A percentile compares a stretch with the other conserved stretches of the same genome.
phyloP scores from a whole-genome alignment of 2,797 vertebrate species.

The Monodelphis domestica region DNA sequence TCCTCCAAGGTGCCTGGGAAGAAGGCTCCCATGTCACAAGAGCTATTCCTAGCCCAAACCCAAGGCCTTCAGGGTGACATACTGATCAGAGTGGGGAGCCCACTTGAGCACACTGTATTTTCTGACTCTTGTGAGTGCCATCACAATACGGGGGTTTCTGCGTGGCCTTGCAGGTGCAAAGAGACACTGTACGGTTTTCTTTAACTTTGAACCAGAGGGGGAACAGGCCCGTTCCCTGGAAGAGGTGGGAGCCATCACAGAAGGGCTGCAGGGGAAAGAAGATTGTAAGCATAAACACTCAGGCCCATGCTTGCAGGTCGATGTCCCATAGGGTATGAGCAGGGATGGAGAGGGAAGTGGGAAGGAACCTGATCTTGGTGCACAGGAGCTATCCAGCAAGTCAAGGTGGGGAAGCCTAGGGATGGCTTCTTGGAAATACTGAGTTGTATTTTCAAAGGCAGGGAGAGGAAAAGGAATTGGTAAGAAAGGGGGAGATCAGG shows the following conservation, averaged over 20 bases:
- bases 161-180: slow-evolving; percentile 93
- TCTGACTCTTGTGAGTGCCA: slow-evolving; percentile 87
- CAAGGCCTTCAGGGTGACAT: not conserved
- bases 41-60: not conserved
- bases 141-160: slow-evolving; percentile 89
- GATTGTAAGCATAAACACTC: not conserved
- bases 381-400: not conserved
- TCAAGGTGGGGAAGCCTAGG: not conserved
- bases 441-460: not conserved
- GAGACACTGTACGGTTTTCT: slow-evolving; percentile 78
- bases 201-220: slow-evolving; percentile 87
- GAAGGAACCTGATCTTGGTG: not conserved
- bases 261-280: slow-evolving; percentile 86
- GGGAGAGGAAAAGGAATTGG: not conserved
- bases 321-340: not conserved
- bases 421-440: not conserved
- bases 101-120: slow-evolving; percentile 78
- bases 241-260: slow-evolving; percentile 90
- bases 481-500: not conserved
- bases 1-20: not conserved
- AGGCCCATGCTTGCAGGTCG: not conserved
- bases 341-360: not conserved
- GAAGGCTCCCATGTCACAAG: not conserved
- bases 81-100: slow-evolving; percentile 17
- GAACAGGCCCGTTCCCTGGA: slow-evolving; percentile 77